phyloP scores from a whole-genome alignment of 2,888 invertebrate genomes.

The Silvanus unidentatus region DNA sequence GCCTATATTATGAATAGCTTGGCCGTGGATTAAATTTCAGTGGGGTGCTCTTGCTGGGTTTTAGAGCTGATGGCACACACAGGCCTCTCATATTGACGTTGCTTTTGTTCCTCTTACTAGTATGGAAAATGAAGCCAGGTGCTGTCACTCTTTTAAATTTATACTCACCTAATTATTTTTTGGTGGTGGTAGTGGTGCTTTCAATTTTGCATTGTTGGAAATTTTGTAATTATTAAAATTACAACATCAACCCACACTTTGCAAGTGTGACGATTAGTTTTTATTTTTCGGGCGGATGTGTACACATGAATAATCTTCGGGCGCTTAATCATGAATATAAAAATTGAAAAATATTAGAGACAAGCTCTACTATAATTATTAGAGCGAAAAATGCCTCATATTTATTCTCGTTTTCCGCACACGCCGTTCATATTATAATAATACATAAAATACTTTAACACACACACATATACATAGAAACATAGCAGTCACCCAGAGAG shows the following conservation, averaged over 20 bases:
- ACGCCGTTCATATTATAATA: constrained; percentile 5
- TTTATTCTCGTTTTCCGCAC: constrained; percentile 40
- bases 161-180: constrained; percentile 20
- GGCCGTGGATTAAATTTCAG: constrained; percentile 35
- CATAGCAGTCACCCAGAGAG: too few species aligned
- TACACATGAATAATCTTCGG: constrained; percentile 30
- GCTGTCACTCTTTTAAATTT: constrained; percentile 13
- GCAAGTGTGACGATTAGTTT: too few species aligned
- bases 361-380: constrained; percentile 42
- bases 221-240: too few species aligned
- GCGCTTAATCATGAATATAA: constrained; percentile 34
- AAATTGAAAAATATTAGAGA: constrained; percentile 44
- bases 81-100: too few species aligned
- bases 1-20: constrained; percentile 36
- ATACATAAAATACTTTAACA: too few species aligned
- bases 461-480: too few species aligned
- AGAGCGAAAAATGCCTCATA: constrained; percentile 42
- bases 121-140: constrained; percentile 10
- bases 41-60: constrained; percentile 19
- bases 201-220: too few species aligned
- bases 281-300: too few species aligned
- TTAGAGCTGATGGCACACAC: too few species aligned
- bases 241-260: too few species aligned
- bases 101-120: too few species aligned
- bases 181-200: too few species aligned